Evolutionary conservation across 2,797 vertebrate species (phyloP), one percentile per base, ranked within the genome.

Genomic region (Monodelphis domestica): DNA sequence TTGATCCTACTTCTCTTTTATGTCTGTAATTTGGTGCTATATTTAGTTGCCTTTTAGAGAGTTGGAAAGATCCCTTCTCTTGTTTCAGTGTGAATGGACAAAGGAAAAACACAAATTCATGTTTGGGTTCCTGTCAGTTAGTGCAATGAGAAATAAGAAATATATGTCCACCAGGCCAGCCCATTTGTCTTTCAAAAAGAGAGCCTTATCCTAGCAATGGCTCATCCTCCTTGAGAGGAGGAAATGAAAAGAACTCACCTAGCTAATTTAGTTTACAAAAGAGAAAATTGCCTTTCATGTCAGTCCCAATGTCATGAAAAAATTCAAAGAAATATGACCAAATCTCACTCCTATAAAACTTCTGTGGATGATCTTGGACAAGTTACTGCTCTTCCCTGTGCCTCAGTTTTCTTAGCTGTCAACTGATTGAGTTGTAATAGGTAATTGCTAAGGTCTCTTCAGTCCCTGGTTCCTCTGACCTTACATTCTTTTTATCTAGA

Each of bases 1-100:
- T 6, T 91, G n/a, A n/a, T 90, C 29, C 28, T 95, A 93, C 93
- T 88, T 92, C 38, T 91, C 21, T 90, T n/a, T 30, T 94, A 53
- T 63, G 87, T 90, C 95, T 55, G 24, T 92, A 92, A 12, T 93
- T 78, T 94, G 57, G 94, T 93, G 55, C 78, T 93, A 63, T 1
- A 29, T 94, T 95, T 97, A 89, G 70, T 94, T 94, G 51, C 52
- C 87, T 90, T 91, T 89, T 96, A 88, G 54, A 96, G 33, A 45
- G 91, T 3, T 92, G 78, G 55, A 95, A 93, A 93, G 52, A 91
- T 95, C 78, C 94, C 78, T 33, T 93, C n/a, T 93, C 90, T 95
- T 96, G 51, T 28, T 90, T 93, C 59, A 93, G 54, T 96, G 70
- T 15, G 95, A 91, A 97, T 29, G 89, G 91, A 90, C 11, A 89